These are phyloP conservation scores for Ophion slaviceki DNA, from an alignment of 2,888 invertebrate genomes.

Conservation along the genomic window DNA sequence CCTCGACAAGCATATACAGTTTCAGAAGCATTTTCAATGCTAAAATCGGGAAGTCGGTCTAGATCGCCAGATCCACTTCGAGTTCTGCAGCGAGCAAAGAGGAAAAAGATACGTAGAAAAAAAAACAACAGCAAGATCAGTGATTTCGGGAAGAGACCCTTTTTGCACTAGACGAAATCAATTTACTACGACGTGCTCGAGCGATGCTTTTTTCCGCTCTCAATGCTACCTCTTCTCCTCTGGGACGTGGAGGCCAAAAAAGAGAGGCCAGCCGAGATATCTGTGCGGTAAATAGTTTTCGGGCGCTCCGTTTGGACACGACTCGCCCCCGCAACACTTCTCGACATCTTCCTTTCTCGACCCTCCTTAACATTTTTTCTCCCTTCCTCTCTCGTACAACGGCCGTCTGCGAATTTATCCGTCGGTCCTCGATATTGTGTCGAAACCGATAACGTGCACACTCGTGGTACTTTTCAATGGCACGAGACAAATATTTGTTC, in stretches of 20 bases:
- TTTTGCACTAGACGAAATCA: conserved; percentile 37
- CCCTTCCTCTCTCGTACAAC: background rate
- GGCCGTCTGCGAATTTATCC: conserved; percentile 15
- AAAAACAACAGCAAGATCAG: background rate
- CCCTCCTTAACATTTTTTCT: conserved; percentile 12
- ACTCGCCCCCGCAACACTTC: conserved; percentile 11
- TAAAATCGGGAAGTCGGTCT: conserved; percentile 2
- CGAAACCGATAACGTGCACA: conserved; percentile 20
- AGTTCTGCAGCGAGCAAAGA: background rate
- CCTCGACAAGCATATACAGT: no score
- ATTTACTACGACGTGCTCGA: conserved; percentile 36
- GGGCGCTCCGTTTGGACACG: conserved; percentile 11
- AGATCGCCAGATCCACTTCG: conserved; percentile 1
- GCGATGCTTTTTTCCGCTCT: conserved; percentile 12
- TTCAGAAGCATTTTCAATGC: no score
- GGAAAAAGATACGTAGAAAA: background rate
- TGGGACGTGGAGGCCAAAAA: conserved; percentile 10
- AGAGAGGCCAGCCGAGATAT: conserved; percentile 20
- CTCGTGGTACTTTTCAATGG: conserved; percentile 4
- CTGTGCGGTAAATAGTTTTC: conserved; percentile 50
- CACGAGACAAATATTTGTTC: conserved; percentile 3
- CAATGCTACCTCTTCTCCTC: conserved; percentile 8
- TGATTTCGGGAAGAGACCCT: conserved; percentile 22
- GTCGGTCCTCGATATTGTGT: background rate
- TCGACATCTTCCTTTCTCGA: conserved; percentile 19